Evolutionary conservation across 2,797 vertebrate genomes (phyloP), one percentile per base, ranked within the genome.

Genomic region (Xiphophorus birchmanni): DNA sequence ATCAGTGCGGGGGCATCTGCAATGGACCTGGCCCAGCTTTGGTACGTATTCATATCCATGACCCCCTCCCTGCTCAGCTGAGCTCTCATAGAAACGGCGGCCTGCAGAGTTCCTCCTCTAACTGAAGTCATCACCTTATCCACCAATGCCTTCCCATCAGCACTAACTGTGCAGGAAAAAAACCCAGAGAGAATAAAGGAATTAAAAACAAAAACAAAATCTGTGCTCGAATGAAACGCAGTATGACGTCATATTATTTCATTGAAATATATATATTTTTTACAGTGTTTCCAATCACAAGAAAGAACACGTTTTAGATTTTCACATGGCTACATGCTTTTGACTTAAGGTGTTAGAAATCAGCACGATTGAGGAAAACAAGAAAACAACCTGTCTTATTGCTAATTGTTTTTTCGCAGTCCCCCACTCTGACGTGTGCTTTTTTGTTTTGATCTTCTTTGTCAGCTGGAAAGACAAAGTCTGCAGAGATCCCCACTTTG

Each of bases 1-100:
- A 97, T 93, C 56, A 98, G 93, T 4, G 95, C 95, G 0, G 97
- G 97, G 50, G 90, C 88, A 0, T 95, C 86, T 3, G 81, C 2
- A 58, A 99, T 80, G 9, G 94, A 96, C 42, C 89, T 87, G 18
- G 97, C 97, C 98, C 98, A 98, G 0, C 90, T n/a, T 60, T 94
- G 73, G 73, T 95, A 97, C 2, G 96, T 94, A 0, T 6, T 32
- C 0, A 94, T 0, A 79, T 98, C 90, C 86, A 98, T 74, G 0
- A 9, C 5, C 1, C 92, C 93, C 0, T 90, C 74, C 77, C 63
- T 92, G 21, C 77, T 85, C 15, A 96, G 71, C 56, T 96, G 91
- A 45, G 94, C 92, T 90, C 95, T 96, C 91, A 99, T 94, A 21
- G 89, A 76, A 10, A 86, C 77, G 37, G 96, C 95, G n/a, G 91